A percentile compares a stretch with the other conserved stretches of the same genome.
phyloP scores from a whole-genome alignment of 2,797 vertebrate genomes.

The Falco biarmicus region DNA sequence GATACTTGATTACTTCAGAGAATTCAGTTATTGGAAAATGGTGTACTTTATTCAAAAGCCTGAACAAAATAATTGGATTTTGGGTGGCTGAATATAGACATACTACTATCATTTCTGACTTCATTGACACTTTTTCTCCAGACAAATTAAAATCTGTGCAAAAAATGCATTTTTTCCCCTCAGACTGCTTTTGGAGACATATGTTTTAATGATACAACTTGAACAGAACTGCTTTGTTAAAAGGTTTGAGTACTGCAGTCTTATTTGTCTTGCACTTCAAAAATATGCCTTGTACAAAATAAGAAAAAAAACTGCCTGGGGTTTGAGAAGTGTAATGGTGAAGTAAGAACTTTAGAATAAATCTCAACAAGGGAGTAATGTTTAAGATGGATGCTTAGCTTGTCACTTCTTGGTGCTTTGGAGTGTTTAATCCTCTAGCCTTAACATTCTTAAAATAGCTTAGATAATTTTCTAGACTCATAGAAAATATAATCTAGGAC shows the following conservation, averaged over 20 bases:
- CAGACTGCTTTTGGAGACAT: background rate
- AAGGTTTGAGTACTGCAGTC: background rate
- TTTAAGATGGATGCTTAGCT: background rate
- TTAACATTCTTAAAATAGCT: constrained; percentile 50
- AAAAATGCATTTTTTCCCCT: background rate
- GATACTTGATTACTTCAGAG: background rate
- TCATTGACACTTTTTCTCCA: background rate
- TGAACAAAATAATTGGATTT: constrained; percentile 10
- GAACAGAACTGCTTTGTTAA: background rate
- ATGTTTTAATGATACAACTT: background rate
- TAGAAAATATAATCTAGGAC: background rate
- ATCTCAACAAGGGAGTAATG: background rate
- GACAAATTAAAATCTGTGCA: background rate
- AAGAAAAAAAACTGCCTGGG: background rate
- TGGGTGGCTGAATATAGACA: background rate
- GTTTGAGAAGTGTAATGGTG: background rate
- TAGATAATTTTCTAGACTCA: constrained; percentile 1
- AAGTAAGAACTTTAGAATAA: background rate
- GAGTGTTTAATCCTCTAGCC: background rate
- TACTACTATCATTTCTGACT: background rate
- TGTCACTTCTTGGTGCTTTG: background rate
- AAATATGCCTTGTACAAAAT: background rate
- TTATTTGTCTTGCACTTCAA: background rate
- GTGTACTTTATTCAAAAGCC: background rate
- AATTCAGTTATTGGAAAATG: constrained; percentile 19